Percentiles rank a stretch among this genome's conserved stretches.
Conservation (phyloP, 1,140 invertebrate species). For the Polypedilum vanderplanki region DNA sequence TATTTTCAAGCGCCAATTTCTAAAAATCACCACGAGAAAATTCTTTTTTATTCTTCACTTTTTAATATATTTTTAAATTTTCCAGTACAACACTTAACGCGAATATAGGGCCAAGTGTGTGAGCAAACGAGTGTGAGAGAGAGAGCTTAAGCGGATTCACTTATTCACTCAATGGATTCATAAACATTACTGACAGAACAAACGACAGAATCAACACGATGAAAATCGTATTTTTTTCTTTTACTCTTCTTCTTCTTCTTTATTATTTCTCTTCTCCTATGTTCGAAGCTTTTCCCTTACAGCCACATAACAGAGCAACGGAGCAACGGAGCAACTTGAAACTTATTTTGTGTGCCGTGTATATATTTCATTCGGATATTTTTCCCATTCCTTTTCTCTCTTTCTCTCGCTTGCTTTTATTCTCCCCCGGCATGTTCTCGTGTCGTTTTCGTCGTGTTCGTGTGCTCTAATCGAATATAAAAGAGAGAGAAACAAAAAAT, state of each 20-base stretch:
- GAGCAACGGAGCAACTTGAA: background rate
- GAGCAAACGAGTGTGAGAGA: background rate
- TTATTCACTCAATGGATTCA: slow-evolving; percentile 28
- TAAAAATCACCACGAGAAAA: background rate
- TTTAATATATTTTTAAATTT: too few species aligned
- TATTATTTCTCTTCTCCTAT: background rate
- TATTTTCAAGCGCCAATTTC: background rate
- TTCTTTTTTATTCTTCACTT: background rate
- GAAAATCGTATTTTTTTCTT: slow-evolving; percentile 26
- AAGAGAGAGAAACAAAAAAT: too few species aligned
- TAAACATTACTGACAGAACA: slow-evolving; percentile 26
- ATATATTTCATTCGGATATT: background rate
- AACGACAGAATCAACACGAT: slow-evolving; percentile 28
- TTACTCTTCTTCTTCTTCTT: slow-evolving; percentile 10
- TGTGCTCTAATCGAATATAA: background rate
- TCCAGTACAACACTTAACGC: too few species aligned
- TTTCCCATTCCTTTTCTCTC: background rate
- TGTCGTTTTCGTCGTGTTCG: background rate
- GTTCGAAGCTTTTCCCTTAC: slow-evolving; percentile 6
- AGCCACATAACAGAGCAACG: too few species aligned
- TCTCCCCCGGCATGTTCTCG: slow-evolving; percentile 9
- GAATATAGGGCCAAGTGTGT: background rate
- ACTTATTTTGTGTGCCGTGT: background rate
- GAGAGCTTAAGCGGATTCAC: slow-evolving; percentile 12
- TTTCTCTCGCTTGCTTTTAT: background rate